These are phyloP conservation scores for Sphaeridia pumilis DNA, from an alignment of 2,888 invertebrate genomes.

Conservation along the genomic window DNA sequence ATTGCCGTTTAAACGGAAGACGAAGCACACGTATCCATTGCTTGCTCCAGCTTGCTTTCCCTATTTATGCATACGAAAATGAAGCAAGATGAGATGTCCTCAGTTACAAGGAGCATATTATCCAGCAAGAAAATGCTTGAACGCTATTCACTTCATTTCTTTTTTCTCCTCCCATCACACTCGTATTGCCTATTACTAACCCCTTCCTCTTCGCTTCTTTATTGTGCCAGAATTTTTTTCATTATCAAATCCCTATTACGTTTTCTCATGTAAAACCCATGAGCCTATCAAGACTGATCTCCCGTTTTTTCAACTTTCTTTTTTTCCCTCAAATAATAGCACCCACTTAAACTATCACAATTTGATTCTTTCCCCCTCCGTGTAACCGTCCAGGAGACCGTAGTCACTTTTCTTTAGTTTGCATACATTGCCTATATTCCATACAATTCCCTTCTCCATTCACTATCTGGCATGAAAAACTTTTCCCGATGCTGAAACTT, in stretches of 20 bases:
- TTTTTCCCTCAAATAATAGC: not conserved
- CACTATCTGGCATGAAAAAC: too few relatives aligned
- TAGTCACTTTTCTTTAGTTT: too few relatives aligned
- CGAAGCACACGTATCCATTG: too few relatives aligned
- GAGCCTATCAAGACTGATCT: constrained; percentile 1
- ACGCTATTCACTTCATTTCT: not conserved
- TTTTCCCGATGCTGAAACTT: too few relatives aligned
- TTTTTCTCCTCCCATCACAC: not conserved
- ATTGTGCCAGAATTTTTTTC: constrained; percentile 1
- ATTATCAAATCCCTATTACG: constrained; percentile 4
- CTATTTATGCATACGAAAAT: too few relatives aligned
- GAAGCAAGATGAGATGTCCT: too few relatives aligned
- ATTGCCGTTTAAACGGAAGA: too few relatives aligned
- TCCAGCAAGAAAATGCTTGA: not conserved
- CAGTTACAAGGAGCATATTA: not conserved
- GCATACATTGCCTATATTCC: too few relatives aligned
- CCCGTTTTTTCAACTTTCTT: not conserved
- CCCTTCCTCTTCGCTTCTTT: not conserved
- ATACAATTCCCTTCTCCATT: too few relatives aligned
- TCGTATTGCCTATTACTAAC: not conserved
- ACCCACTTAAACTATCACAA: not conserved
- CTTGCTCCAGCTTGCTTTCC: too few relatives aligned
- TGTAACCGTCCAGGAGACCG: not conserved
- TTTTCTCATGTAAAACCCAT: constrained; percentile 1
- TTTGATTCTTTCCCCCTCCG: not conserved